These are phyloP conservation scores for Macrobrachium rosenbergii DNA, from an alignment of 1,140 invertebrate genomes.

Conservation along the genomic window DNA sequence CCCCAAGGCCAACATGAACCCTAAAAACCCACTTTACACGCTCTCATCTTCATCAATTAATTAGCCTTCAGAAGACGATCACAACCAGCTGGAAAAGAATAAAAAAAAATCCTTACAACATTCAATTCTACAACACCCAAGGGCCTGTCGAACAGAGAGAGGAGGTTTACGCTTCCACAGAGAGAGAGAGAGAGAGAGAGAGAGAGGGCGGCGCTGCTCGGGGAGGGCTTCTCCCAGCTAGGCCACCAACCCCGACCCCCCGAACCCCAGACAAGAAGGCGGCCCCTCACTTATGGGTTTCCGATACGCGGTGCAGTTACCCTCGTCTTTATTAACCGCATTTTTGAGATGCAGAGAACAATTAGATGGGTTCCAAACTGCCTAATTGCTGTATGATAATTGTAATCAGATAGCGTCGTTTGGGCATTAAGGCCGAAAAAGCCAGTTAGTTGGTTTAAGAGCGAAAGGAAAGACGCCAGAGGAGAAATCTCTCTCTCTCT, in stretches of 20 bases:
- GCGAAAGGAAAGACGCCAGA: conserved; percentile 1
- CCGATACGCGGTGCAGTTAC: conserved; percentile 30
- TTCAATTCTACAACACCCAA: too few species aligned
- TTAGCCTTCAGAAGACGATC: too few species aligned
- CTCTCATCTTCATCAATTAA: too few species aligned
- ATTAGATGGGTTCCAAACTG: conserved; percentile 33
- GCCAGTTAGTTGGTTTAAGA: conserved; percentile 1
- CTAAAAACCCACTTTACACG: too few species aligned
- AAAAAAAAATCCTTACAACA: too few species aligned
- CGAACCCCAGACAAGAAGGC: not conserved
- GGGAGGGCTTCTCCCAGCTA: not conserved
- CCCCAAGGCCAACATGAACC: too few species aligned
- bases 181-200: too few species aligned
- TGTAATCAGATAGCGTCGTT: conserved; percentile 39
- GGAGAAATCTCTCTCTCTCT: not conserved
- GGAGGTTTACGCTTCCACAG: too few species aligned
- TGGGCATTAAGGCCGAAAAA: conserved; percentile 6
- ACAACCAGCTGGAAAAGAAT: too few species aligned
- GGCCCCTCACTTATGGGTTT: conserved; percentile 33
- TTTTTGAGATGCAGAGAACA: conserved; percentile 35
- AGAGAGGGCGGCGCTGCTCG: too few species aligned
- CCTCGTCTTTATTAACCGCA: conserved; percentile 34
- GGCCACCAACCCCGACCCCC: not conserved
- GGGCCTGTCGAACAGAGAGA: too few species aligned
- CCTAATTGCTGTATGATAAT: conserved; percentile 49